These are phyloP conservation scores for Macropus fuliginosus DNA, from an alignment of 2,797 vertebrate species.

Conservation along the genomic window DNA sequence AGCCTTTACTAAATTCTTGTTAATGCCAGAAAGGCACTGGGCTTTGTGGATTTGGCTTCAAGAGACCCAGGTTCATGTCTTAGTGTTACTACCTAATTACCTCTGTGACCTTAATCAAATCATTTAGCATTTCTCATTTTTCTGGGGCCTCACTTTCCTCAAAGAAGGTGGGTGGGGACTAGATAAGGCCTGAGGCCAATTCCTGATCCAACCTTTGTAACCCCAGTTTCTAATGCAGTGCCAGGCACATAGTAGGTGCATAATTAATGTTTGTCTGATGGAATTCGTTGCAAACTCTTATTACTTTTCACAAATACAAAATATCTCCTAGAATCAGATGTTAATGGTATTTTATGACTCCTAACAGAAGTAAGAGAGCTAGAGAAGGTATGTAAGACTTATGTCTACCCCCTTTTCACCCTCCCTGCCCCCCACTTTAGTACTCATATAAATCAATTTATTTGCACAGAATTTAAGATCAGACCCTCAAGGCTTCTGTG, in stretches of 20 bases:
- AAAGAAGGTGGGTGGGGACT: not conserved
- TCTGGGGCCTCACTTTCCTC: not conserved
- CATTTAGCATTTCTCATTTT: not conserved
- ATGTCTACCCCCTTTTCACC: constrained; percentile 22
- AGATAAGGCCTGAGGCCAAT: not conserved
- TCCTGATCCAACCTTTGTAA: not conserved
- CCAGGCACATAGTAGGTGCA: not conserved
- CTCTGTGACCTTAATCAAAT: not conserved
- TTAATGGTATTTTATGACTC: constrained; percentile 39
- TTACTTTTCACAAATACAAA: constrained; percentile 13
- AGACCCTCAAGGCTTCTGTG: constrained; percentile 64
- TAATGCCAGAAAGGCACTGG: not conserved
- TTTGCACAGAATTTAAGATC: constrained; percentile 66
- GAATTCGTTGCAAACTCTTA: not conserved
- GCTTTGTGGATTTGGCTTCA: not conserved
- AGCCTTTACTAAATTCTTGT: not conserved
- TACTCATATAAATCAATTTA: constrained; percentile 64
- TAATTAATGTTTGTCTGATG: not conserved
- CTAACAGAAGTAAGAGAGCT: constrained; percentile 50
- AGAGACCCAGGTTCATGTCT: not conserved
- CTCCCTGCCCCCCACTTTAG: not conserved
- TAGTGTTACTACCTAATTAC: not conserved
- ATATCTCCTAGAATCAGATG: not conserved
- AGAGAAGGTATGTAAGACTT: constrained; percentile 14
- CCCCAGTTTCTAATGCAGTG: not conserved